These are phyloP conservation scores for Crenuchus spilurus DNA, from an alignment of 2,797 vertebrate genomes.

Conservation along the genomic window DNA sequence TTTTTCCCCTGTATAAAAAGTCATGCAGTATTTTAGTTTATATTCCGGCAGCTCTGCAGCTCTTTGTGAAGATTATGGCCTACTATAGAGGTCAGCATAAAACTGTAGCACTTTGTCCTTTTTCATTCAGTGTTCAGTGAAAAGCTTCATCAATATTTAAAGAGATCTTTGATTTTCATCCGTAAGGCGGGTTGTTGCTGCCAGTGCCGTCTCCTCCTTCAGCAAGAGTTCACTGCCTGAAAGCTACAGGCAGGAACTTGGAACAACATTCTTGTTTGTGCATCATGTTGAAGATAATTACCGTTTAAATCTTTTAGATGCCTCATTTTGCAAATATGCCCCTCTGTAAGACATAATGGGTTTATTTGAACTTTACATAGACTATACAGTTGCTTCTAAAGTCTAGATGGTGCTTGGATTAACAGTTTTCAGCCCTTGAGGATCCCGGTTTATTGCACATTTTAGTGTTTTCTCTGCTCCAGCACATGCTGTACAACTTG, in stretches of 20 bases:
- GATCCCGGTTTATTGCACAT: no score
- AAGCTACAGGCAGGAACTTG: not conserved
- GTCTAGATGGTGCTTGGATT: no score
- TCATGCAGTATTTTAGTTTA: no score
- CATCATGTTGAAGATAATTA: not conserved
- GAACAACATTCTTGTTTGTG: not conserved
- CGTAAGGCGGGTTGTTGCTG: not conserved
- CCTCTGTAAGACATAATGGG: not conserved
- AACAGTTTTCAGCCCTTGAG: no score
- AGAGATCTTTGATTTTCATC: constrained; percentile 1
- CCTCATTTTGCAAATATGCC: not conserved
- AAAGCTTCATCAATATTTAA: constrained; percentile 27
- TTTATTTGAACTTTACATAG: not conserved
- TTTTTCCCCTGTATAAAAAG: no score
- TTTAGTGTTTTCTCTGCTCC: no score
- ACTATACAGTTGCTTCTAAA: no score
- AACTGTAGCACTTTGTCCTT: not conserved
- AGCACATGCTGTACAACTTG: no score
- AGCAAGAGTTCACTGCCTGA: not conserved
- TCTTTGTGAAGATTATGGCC: not conserved
- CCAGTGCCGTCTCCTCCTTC: not conserved
- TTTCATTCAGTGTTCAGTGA: not conserved
- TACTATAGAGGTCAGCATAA: not conserved
- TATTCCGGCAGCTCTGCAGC: not conserved
- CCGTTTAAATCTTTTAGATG: not conserved